Base-by-base conservation (phyloP, 2,797 vertebrate genomes). In the Urophycis tenuis region DNA sequence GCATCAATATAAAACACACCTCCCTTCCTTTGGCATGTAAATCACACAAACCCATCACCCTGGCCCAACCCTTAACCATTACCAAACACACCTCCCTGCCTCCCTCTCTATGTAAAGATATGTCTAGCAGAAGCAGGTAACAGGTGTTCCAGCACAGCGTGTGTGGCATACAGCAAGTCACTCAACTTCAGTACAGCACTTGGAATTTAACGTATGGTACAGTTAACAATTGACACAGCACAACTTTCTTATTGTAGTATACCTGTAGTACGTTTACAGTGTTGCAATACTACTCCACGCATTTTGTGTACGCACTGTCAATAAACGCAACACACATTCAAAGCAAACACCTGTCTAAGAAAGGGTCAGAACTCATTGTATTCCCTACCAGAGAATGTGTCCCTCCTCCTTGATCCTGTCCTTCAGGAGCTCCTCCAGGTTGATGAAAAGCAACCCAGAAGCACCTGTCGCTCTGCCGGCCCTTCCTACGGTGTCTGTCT, bases 51-150 rank as follows among this genome's bases (percentile, higher is more conserved):
- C n/a, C 53, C 53, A 25, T 11, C 6, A 64, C 53, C 53, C 53
- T 25, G 53, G n/a, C 60, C 53, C 53, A 60, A 10, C 53, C 53
- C n/a, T 25, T 29, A 67, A 67, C 60, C n/a, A 60, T n/a, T 2
- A 67, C 25, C 9, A 67, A 67, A 67, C 60, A 67, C 60, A 29
- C 60, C 60, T 67, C 60, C 60, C 60, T 67, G n/a, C 60, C n/a
- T 12, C 60, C 60, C 25, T 67, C 60, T 67, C 60, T 29, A 29
- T 67, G 60, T 67, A 5, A 29, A 29, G 60, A 67, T 12, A 25
- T 29, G 60, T 67, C n/a, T 12, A 2, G 25, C 60, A 67, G n/a
- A 25, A 6, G 22, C 53, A 60, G n/a, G 53, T 60, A n/a, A 25
- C 22, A 60, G 53, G 53, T 60, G 10, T n/a, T 4, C 6, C 53